Base-by-base conservation (phyloP, 2,797 vertebrate genomes). In the Okamejei kenojei region DNA sequence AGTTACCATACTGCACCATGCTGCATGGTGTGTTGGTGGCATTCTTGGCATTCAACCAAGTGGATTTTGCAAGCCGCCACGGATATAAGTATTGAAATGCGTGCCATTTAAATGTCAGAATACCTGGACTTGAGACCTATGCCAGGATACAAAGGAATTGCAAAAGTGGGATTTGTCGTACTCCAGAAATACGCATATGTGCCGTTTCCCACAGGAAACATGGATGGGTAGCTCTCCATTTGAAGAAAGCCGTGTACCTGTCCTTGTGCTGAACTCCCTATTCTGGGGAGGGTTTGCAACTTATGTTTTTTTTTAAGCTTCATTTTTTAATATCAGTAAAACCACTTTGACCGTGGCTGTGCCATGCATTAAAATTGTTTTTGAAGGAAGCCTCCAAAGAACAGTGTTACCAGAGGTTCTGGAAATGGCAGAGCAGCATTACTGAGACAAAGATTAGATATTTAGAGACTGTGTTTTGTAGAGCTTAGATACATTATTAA, bases 401-500 rank as follows among this genome's bases (percentile, higher is more conserved):
- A 65, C 35, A 19, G 35, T 2, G 11, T 29, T 38, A 76, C 13
- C 73, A 38, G 68, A 91, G 32, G 68, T 65, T 73, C 15, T 90
- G 32, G 61, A 29, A 45, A 74, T 32, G 19, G 38, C 35, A 91
- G 68, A 45, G 68, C 35, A 74, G 71, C 90, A 54, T 74, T 76
- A 29, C 71, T 54, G 23, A 93, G 94, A 94, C 93, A 94, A 92
- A 95, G 94, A 95, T 94, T 94, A 94, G 94, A 94, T 95, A 95
- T 96, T 95, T 95, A 93, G 93, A 94, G 94, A 93, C 94, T 94
- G 95, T 90, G 88, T 91, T 73, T 91, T 91, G 90, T 74, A 74
- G 71, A 95, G 93, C 94, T 94, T 93, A 94, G 94, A 94, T 96
- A 95, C 95, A 96, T 96, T 96, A 97, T 96, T 97, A 96, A 97